These are phyloP conservation scores for Thamnophis sirtalis DNA, from an alignment of 2,113 vertebrate species.

Conservation along the genomic window DNA sequence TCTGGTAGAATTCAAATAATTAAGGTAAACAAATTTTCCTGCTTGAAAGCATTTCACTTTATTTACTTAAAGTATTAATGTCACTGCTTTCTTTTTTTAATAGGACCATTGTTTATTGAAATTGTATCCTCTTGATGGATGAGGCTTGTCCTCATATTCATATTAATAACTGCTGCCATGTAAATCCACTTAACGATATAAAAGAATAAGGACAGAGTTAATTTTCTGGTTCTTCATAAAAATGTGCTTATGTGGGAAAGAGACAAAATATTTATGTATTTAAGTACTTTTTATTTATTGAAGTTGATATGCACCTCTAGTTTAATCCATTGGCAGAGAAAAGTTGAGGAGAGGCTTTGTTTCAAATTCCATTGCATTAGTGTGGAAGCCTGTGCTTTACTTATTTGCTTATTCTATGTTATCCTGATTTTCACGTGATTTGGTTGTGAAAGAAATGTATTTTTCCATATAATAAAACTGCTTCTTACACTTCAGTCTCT, in stretches of 20 bases:
- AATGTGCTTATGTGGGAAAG: neutral
- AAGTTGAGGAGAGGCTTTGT: neutral
- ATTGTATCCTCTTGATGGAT: neutral
- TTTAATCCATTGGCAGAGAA: neutral
- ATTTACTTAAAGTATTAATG: slow-evolving; percentile 8
- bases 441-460: neutral
- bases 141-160: slow-evolving; percentile 24
- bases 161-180: slow-evolving; percentile 12
- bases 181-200: slow-evolving; percentile 30
- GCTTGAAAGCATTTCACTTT: neutral
- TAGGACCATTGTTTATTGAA: slow-evolving; percentile 20
- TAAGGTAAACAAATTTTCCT: neutral
- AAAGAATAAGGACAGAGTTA: slow-evolving; percentile 19
- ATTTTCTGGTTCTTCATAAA: neutral
- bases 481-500: neutral
- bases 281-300: neutral
- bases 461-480: slow-evolving; percentile 20
- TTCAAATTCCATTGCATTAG: neutral
- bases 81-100: slow-evolving; percentile 35
- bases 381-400: slow-evolving; percentile 4
- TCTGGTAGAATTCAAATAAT: neutral
- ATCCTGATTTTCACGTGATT: neutral
- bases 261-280: neutral
- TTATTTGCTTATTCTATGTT: neutral
- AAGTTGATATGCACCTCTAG: slow-evolving; percentile 15